A percentile compares a stretch with the other conserved stretches of the same genome.
phyloP scores from a whole-genome alignment of 2,113 vertebrate genomes.

The Odobenus rosmarus region DNA sequence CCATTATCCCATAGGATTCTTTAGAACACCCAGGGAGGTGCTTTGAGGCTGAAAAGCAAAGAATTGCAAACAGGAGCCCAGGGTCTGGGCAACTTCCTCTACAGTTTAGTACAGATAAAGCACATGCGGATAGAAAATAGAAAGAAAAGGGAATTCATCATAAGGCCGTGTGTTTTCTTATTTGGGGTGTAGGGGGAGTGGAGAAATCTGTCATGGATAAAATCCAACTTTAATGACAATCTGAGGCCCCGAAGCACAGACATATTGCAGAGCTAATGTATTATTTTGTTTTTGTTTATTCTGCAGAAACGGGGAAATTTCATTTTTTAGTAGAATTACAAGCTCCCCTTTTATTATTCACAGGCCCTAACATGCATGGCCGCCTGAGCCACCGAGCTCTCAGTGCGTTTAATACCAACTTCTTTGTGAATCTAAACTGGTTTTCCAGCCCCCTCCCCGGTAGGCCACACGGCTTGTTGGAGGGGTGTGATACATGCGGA shows the following conservation, averaged over 20 bases:
- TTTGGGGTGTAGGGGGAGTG: conserved; percentile 45
- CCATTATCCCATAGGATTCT: background rate
- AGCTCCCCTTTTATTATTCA: conserved; percentile 81
- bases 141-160: conserved; percentile 76
- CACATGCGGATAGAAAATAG: conserved; percentile 79
- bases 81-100: conserved; percentile 72
- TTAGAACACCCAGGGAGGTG: background rate
- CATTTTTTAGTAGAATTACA: conserved; percentile 86
- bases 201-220: conserved; percentile 84
- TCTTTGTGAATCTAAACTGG: conserved; percentile 86
- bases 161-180: conserved; percentile 78
- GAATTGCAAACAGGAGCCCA: conserved; percentile 64
- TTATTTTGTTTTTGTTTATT: conserved; percentile 89
- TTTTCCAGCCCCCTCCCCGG: conserved; percentile 85
- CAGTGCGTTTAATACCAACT: conserved; percentile 79
- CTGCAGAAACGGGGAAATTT: conserved; percentile 86
- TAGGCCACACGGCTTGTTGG: conserved; percentile 72
- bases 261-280: conserved; percentile 87
- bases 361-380: conserved; percentile 81
- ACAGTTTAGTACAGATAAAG: conserved; percentile 55
- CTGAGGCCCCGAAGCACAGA: conserved; percentile 78
- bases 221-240: conserved; percentile 85
- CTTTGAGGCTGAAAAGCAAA: conserved; percentile 46
- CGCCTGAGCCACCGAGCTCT: conserved; percentile 75
- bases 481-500: conserved; percentile 76